Evolutionary conservation across 2,888 invertebrate species (phyloP).

Genomic region (Cremastinae sp.): DNA sequence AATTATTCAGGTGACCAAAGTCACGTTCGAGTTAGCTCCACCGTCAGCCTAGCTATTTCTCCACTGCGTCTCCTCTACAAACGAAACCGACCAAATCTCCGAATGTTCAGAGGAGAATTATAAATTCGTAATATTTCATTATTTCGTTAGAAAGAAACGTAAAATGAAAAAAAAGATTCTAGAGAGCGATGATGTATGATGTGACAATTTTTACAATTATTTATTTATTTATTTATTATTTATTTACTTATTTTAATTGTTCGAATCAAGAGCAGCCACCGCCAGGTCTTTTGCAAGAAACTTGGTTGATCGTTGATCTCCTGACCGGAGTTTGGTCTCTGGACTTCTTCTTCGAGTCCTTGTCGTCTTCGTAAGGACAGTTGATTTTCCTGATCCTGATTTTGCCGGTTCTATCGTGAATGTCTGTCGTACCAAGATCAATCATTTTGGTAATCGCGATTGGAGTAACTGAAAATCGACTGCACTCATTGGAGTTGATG

Average conservation of each 20-base stretch:
- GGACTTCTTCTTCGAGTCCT: constrained; percentile 57
- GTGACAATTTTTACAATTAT: constrained; percentile 7
- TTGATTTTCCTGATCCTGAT: constrained; percentile 33
- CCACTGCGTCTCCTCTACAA: constrained; percentile 11
- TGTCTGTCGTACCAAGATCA: constrained; percentile 61
- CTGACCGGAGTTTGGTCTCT: constrained; percentile 54
- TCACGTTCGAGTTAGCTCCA: constrained; percentile 53
- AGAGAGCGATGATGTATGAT: neutral
- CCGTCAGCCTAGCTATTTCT: constrained; percentile 37
- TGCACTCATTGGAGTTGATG: constrained; percentile 72
- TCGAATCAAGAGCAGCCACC: constrained; percentile 7
- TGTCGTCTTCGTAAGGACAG: constrained; percentile 65
- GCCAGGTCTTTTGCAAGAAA: constrained; percentile 59
- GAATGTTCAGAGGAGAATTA: no score
- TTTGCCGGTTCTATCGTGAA: constrained; percentile 4
- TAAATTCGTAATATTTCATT: no score
- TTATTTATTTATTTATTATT: neutral
- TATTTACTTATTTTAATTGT: no score
- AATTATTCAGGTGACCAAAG: constrained; percentile 67
- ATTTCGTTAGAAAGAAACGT: no score
- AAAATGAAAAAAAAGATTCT: no score
- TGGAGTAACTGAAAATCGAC: constrained; percentile 70
- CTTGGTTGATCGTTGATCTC: constrained; percentile 57
- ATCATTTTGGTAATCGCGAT: constrained; percentile 70
- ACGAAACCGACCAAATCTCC: neutral